Conservation (phyloP, 2,113 vertebrate genomes). For the Nyctibius bracteatus region DNA sequence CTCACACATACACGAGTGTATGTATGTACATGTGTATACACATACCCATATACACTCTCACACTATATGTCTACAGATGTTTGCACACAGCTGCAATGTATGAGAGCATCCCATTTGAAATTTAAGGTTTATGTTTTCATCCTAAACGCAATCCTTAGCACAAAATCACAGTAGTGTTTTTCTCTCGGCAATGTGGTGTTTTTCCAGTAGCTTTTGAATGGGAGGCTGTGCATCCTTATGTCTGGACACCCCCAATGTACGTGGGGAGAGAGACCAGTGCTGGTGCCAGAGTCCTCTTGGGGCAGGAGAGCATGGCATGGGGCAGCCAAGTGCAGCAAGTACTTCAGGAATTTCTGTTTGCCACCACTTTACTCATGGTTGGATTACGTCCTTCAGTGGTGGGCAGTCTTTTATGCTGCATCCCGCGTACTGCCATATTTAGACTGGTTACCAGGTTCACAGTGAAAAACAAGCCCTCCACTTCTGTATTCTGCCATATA, state of each 20-base stretch:
- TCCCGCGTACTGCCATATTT: background rate
- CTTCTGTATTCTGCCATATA: background rate
- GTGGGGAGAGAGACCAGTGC: background rate
- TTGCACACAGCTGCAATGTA: rapidly evolving
- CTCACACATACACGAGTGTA: background rate
- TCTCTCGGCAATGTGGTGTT: background rate
- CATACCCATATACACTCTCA: background rate
- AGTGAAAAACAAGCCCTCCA: background rate
- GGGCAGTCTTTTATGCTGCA: background rate
- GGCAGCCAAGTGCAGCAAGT: background rate
- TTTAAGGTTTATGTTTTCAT: background rate
- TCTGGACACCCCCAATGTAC: background rate
- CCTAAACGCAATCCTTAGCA: rapidly evolving
- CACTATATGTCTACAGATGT: rapidly evolving
- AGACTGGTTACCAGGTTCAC: background rate
- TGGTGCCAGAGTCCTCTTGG: background rate
- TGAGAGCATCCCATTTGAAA: background rate
- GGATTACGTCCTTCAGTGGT: background rate
- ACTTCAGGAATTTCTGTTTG: background rate
- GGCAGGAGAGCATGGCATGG: background rate
- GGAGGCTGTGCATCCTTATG: rapidly evolving
- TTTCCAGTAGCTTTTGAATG: background rate
- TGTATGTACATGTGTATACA: background rate
- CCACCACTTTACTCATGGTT: background rate
- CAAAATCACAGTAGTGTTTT: background rate